Base-by-base conservation (phyloP, 64 coral and sea anemone genomes). In the Anthopleura sola region DNA sequence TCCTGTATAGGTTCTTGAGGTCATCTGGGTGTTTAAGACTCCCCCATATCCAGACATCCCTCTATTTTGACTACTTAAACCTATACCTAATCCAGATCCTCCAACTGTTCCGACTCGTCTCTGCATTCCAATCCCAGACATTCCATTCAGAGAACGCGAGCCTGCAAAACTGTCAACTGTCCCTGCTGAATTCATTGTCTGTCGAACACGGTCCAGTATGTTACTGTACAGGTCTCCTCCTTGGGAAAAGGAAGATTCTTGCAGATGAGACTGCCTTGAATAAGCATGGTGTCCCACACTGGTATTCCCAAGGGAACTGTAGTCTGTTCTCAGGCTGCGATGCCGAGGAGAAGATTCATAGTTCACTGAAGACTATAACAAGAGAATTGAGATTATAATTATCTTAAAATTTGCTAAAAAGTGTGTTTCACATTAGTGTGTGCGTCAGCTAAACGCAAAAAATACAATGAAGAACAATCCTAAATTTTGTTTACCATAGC, bases 181-280 rank as follows among this genome's bases (percentile, higher is more conserved):
- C 7, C 77, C 75, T 18, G 88, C 75, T 21, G 88, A 75, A 74
- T 90, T 48, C 82, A 90, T 90, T 14, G 88, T 90, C 11, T 84
- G 38, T 78, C 82, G 49, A 55, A 85, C 88, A 47, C 82, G 71
- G 4, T 90, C 69, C 24, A 90, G 24, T 31, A 90, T 90, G 37
- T 75, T 75, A 3, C 69, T 75, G 54, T 85, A 90, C 15, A 68
- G 39, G n/a, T 84, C 48, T 32, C 46, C 81, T 56, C 33, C 23
- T 14, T 83, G 50, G 20, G 29, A 19, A 16, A 85, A 77, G 3
- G 68, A 32, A 13, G 21, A 90, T 17, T 84, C 82, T 37, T 24
- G 81, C 19, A 56, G 33, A 84, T 57, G 20, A 0, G 49, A 33
- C 37, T 55, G 82, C 33, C 82, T 90, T 38, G 37, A 6, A 17